A percentile compares a stretch with the other conserved stretches of the same genome.
These are phyloP conservation scores for Zaprionus nigranus DNA, from an alignment of 1,140 invertebrate genomes.

Conservation along the genomic window DNA sequence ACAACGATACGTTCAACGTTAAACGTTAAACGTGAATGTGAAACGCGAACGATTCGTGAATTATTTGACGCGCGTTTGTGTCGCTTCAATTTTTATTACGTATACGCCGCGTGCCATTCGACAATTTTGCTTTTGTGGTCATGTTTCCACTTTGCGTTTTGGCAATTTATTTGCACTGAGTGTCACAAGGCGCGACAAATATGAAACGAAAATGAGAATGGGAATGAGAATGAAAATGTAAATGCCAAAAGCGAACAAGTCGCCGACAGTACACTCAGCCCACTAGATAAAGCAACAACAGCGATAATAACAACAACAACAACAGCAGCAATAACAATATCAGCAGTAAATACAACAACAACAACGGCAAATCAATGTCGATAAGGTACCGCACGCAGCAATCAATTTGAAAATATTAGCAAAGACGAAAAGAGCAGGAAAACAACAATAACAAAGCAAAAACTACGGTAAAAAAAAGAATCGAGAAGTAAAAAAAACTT, in stretches of 20 bases:
- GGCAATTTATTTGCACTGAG: slow-evolving; percentile 59
- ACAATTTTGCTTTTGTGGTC: slow-evolving; percentile 23
- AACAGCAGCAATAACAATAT: slow-evolving; percentile 32
- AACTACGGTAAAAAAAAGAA: slow-evolving; percentile 24
- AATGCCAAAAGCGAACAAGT: slow-evolving; percentile 51
- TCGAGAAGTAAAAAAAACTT: slow-evolving; percentile 18
- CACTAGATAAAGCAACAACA: slow-evolving; percentile 40
- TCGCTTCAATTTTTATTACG: slow-evolving; percentile 64
- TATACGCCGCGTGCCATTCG: slow-evolving; percentile 69
- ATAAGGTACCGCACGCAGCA: slow-evolving; percentile 37
- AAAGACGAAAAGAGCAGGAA: slow-evolving; percentile 22
- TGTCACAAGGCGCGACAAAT: slow-evolving; percentile 66
- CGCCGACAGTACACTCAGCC: slow-evolving; percentile 22
- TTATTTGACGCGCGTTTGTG: slow-evolving; percentile 54
- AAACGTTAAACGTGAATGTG: slow-evolving; percentile 26
- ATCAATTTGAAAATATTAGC: slow-evolving; percentile 50
- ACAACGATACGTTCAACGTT: neutral
- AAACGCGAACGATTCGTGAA: slow-evolving; percentile 37
- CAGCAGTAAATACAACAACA: slow-evolving; percentile 7
- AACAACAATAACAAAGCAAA: slow-evolving; percentile 23
- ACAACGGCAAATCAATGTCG: slow-evolving; percentile 25
- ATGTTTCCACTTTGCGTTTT: slow-evolving; percentile 32
- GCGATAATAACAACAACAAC: slow-evolving; percentile 39
- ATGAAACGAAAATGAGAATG: slow-evolving; percentile 65
- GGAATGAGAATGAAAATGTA: slow-evolving; percentile 69